phyloP scores from a whole-genome alignment of 2,888 invertebrate species.

The Lordiphosa andalusiaca region DNA sequence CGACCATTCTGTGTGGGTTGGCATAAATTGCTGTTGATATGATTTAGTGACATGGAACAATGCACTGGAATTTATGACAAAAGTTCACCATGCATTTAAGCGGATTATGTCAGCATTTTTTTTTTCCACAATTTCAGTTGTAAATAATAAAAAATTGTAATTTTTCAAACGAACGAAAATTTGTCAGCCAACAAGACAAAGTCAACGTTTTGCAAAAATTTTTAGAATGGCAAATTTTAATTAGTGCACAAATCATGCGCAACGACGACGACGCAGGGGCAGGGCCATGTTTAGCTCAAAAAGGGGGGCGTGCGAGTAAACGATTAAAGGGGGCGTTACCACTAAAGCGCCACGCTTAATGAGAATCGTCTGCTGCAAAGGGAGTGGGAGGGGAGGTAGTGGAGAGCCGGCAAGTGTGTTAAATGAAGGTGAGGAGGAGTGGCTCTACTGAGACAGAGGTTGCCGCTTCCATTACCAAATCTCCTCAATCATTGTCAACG shows the following conservation, averaged over 20 bases:
- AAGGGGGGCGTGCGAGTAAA: slow-evolving; percentile 34
- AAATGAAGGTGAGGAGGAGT: background rate
- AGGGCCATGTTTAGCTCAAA: background rate
- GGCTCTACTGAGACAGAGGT: slow-evolving; percentile 8
- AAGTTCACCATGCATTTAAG: slow-evolving; percentile 58
- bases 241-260: slow-evolving; percentile 51
- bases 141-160: slow-evolving; percentile 48
- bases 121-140: slow-evolving; percentile 42
- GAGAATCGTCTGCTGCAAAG: background rate
- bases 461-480: slow-evolving; percentile 47
- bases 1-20: slow-evolving; percentile 54
- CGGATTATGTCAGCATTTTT: slow-evolving; percentile 65
- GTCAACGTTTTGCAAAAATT: slow-evolving; percentile 7
- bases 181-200: slow-evolving; percentile 57
- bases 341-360: no score
- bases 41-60: slow-evolving; percentile 75
- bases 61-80: slow-evolving; percentile 72
- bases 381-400: no score
- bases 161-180: slow-evolving; percentile 51
- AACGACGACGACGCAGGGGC: slow-evolving; percentile 5
- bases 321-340: slow-evolving; percentile 45
- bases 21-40: slow-evolving; percentile 76
- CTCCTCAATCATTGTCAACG: slow-evolving; percentile 58
- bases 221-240: slow-evolving; percentile 47
- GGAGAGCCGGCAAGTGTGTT: slow-evolving; percentile 1